Conservation (phyloP, 2,888 invertebrate genomes). For the Andrena minutula region DNA sequence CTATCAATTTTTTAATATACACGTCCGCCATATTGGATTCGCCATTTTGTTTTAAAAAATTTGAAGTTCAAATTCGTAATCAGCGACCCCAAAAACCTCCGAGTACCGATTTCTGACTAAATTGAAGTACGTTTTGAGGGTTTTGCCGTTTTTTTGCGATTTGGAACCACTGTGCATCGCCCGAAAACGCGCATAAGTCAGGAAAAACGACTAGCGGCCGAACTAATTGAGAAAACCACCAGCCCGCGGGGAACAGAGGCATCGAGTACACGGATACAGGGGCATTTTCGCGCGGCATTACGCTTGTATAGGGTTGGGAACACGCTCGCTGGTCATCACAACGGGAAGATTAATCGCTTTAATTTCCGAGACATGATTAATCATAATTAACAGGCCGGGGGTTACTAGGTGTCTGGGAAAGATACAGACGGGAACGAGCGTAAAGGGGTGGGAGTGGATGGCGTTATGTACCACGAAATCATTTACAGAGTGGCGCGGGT, state of each 20-base stretch:
- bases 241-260: constrained; percentile 52
- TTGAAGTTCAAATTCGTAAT: too few species aligned
- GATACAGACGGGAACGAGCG: constrained; percentile 4
- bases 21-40: too few species aligned
- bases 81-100: too few species aligned
- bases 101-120: too few species aligned
- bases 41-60: too few species aligned
- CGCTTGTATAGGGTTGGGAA: constrained; percentile 23
- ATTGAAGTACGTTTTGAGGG: too few species aligned
- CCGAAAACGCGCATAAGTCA: constrained; percentile 40
- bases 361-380: constrained; percentile 83
- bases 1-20: too few species aligned
- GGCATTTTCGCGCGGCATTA: background rate
- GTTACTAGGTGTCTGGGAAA: constrained; percentile 50
- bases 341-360: constrained; percentile 82
- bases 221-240: constrained; percentile 62
- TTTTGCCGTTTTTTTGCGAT: too few species aligned
- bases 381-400: constrained; percentile 81
- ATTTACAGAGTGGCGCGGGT: constrained; percentile 27
- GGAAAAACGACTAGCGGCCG: constrained; percentile 49
- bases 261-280: constrained; percentile 35
- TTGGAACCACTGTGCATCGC: too few species aligned
- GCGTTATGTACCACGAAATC: constrained; percentile 39
- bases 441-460: background rate
- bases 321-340: constrained; percentile 62